phyloP scores from a whole-genome alignment of 2,797 vertebrate genomes.

The Hybognathus amarus region DNA sequence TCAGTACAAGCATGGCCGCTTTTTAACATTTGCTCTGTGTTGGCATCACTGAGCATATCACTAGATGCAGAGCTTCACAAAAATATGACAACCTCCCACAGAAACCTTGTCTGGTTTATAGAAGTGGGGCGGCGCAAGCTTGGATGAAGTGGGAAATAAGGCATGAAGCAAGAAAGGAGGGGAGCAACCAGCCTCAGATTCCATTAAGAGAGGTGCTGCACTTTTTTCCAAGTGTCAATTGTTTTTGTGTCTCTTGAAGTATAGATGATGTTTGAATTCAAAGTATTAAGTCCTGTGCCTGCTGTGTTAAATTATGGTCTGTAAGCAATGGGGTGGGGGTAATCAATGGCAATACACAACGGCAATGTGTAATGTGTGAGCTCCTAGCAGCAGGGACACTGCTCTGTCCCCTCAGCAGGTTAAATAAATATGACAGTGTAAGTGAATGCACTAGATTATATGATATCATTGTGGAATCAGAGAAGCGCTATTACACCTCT shows the following conservation, averaged over 20 bases:
- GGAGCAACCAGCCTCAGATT: constrained; percentile 76
- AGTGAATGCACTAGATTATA: constrained; percentile 91
- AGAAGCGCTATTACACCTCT: constrained; percentile 94
- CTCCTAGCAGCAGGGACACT: constrained; percentile 90
- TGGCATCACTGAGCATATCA: constrained; percentile 19
- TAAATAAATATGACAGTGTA: constrained; percentile 97
- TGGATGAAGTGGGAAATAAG: constrained; percentile 38
- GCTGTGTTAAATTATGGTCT: constrained; percentile 99
- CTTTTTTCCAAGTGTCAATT: constrained; percentile 82
- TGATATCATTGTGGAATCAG: constrained; percentile 91
- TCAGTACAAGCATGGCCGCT: constrained; percentile 36
- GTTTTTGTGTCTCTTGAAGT: constrained; percentile 83
- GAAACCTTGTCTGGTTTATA: constrained; percentile 26
- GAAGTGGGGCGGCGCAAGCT: constrained; percentile 21
- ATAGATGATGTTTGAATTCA: constrained; percentile 84
- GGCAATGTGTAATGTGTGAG: constrained; percentile 91
- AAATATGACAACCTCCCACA: constrained; percentile 14
- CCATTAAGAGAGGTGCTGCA: constrained; percentile 77
- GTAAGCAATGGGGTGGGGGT: constrained; percentile 89
- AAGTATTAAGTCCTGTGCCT: constrained; percentile 84
- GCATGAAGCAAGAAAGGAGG: constrained; percentile 59
- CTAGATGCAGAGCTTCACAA: constrained; percentile 11
- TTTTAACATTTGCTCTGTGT: constrained; percentile 28
- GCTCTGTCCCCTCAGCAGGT: constrained; percentile 92
- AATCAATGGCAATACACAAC: constrained; percentile 96